These are phyloP conservation scores for Myzus persicae DNA, from an alignment of 1,140 invertebrate genomes.

Conservation along the genomic window DNA sequence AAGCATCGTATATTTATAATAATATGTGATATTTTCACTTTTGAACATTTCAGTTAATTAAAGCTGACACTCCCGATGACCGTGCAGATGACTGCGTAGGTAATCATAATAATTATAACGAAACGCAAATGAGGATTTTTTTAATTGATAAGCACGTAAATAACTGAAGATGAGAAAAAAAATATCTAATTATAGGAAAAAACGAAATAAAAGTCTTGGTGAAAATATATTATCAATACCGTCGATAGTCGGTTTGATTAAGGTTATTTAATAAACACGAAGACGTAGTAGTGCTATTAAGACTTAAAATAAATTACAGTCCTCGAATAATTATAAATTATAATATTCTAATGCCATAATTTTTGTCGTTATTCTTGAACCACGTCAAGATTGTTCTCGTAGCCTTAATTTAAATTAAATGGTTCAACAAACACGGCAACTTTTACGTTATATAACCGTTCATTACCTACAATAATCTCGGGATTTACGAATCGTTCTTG, in stretches of 20 bases:
- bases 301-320: not conserved
- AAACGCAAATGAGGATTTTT: not conserved
- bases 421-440: not conserved
- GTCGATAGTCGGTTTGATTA: not conserved
- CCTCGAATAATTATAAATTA: not conserved
- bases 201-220: not conserved
- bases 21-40: not conserved
- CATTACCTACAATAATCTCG: not conserved
- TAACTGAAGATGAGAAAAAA: not conserved
- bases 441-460: not conserved
- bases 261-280: not conserved
- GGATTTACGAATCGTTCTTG: not conserved
- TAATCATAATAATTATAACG: not conserved
- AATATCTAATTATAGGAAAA: not conserved
- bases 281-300: not conserved
- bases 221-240: not conserved
- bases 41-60: not conserved
- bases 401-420: constrained; percentile 10
- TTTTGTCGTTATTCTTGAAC: not conserved
- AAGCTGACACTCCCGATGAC: not conserved
- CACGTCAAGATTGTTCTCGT: not conserved
- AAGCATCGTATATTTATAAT: not conserved
- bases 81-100: too few relatives aligned
- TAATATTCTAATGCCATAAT: not conserved
- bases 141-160: not conserved